Evolutionary conservation across 2,797 vertebrate species (phyloP).

Genomic region (Phaenicophaeus curvirostris): DNA sequence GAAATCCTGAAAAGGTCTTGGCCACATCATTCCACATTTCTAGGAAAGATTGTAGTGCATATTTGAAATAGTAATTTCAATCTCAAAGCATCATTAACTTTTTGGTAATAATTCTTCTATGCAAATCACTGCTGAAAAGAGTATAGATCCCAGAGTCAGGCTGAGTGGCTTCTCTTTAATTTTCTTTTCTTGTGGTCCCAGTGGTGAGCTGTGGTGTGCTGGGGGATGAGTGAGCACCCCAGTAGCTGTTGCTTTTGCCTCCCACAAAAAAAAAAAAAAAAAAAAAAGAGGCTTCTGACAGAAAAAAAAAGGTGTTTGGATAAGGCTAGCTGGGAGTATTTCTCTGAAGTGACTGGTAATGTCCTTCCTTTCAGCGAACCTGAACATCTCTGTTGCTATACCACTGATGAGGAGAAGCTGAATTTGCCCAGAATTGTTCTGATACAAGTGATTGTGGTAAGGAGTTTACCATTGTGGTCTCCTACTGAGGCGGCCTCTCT

Average conservation of each 20-base stretch:
- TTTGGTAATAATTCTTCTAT: background rate
- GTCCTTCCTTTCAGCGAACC: background rate
- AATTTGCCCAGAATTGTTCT: background rate
- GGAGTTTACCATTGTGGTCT: background rate
- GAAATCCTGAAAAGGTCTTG: background rate
- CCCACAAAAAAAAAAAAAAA: background rate
- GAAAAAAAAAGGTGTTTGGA: fast-evolving
- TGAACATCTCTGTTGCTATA: background rate
- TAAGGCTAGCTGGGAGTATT: background rate
- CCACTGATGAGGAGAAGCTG: background rate
- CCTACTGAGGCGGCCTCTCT: background rate
- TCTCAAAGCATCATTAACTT: background rate
- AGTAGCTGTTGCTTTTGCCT: background rate
- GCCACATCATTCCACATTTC: background rate
- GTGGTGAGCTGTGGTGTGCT: background rate
- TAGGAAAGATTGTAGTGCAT: background rate
- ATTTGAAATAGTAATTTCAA: background rate
- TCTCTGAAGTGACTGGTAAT: background rate
- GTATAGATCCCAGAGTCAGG: background rate
- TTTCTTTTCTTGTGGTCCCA: background rate
- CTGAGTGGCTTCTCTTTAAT: background rate
- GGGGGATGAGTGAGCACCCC: background rate
- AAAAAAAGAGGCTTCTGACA: background rate
- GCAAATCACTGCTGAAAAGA: background rate
- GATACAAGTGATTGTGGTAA: background rate